phyloP scores from a whole-genome alignment of 1,140 invertebrate genomes.

The Calliphora vicina region DNA sequence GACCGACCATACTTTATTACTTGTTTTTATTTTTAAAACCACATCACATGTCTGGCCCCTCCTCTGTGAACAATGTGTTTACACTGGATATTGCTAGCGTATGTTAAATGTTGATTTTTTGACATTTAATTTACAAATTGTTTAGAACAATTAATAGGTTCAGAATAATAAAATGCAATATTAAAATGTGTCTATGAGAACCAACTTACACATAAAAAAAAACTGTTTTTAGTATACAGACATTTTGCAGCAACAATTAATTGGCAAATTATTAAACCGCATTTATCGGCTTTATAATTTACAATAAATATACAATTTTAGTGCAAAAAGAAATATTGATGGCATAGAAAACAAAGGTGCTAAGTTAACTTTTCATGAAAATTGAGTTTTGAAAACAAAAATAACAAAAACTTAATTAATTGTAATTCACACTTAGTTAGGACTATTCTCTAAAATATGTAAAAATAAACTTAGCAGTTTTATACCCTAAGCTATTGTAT shows the following conservation, averaged over 20 bases:
- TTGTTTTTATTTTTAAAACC: neutral
- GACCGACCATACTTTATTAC: neutral
- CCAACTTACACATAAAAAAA: neutral
- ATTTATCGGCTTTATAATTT: neutral
- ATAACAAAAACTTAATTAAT: no score
- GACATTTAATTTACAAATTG: neutral
- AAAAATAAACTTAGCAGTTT: no score
- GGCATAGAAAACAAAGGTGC: no score
- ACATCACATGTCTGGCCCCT: neutral
- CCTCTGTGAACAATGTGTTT: neutral
- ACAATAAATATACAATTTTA: neutral
- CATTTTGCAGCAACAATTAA: neutral
- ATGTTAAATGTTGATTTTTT: neutral
- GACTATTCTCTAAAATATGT: no score
- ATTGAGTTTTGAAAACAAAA: no score
- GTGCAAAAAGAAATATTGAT: neutral
- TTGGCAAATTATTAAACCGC: constrained; percentile 9
- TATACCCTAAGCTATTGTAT: no score
- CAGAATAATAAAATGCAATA: neutral
- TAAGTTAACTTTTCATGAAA: no score
- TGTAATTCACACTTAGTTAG: no score
- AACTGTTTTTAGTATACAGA: neutral
- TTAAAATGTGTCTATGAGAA: neutral
- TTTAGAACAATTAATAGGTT: neutral
- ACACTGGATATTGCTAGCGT: neutral